Percentiles rank a stretch among this genome's conserved stretches.
Conservation (phyloP, 37 sponge, comb jelly and placozoan species). For the Haliclona indistincta region DNA sequence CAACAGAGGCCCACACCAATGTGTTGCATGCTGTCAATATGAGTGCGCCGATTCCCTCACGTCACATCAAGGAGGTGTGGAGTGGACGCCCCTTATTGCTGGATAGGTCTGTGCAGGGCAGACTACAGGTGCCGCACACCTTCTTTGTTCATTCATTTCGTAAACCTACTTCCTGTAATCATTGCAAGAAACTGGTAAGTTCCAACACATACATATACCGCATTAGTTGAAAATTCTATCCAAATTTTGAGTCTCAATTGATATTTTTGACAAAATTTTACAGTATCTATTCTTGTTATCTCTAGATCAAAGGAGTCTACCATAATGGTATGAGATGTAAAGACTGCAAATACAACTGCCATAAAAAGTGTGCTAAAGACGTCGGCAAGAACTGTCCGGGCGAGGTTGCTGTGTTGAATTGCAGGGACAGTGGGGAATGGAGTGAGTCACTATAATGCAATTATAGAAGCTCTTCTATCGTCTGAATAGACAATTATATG, state of each 20-base stretch:
- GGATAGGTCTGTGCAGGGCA: constrained; percentile 60
- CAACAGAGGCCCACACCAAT: constrained; percentile 13
- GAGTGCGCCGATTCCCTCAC: constrained; percentile 4
- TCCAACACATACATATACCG: not conserved
- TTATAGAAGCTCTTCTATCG: not conserved
- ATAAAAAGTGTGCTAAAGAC: constrained; percentile 83
- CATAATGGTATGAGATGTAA: constrained; percentile 84
- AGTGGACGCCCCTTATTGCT: constrained; percentile 83
- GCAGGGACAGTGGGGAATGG: constrained; percentile 64
- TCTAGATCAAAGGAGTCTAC: constrained; percentile 79
- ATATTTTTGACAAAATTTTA: not conserved
- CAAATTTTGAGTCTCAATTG: not conserved
- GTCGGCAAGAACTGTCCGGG: constrained; percentile 82
- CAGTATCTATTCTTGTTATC: not conserved
- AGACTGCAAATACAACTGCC: constrained; percentile 83
- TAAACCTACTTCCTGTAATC: constrained; percentile 79
- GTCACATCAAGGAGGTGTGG: constrained; percentile 46
- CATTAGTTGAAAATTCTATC: not conserved
- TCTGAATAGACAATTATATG: no score
- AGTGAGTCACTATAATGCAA: constrained; percentile 23
- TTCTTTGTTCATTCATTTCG: constrained; percentile 81
- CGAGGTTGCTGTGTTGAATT: constrained; percentile 71
- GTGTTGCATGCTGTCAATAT: not conserved
- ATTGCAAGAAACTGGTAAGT: constrained; percentile 91
- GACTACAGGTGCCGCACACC: constrained; percentile 85